Percentiles rank a stretch among this genome's conserved stretches.
Conservation (phyloP, 1,140 invertebrate species). For the Maniola jurtina region DNA sequence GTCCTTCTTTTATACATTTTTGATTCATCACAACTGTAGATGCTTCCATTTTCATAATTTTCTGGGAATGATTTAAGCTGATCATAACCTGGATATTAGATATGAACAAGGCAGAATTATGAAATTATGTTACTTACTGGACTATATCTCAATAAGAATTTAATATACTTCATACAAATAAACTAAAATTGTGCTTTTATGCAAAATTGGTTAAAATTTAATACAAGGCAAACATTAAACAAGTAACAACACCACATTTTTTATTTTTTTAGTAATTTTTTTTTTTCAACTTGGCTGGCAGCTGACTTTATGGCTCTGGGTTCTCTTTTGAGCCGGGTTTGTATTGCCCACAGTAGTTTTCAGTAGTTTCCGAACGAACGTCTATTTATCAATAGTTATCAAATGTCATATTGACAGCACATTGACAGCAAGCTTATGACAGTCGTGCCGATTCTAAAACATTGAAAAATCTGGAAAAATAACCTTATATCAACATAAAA, state of each 20-base stretch:
- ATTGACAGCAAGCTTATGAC: conserved; percentile 12
- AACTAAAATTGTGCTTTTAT: neutral
- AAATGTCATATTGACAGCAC: neutral
- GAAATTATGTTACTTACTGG: neutral
- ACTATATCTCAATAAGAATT: neutral
- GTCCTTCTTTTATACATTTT: conserved; percentile 82
- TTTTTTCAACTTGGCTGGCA: too few relatives aligned
- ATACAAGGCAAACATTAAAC: too few relatives aligned
- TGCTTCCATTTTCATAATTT: conserved; percentile 55
- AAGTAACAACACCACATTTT: too few relatives aligned
- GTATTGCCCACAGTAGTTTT: too few relatives aligned
- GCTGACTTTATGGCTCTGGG: too few relatives aligned
- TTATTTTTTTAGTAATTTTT: too few relatives aligned
- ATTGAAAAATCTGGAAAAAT: conserved; percentile 68
- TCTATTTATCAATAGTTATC: too few relatives aligned
- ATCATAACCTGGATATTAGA: neutral
- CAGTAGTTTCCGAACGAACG: neutral
- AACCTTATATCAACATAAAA: conserved; percentile 45
- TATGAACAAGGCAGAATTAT: too few relatives aligned
- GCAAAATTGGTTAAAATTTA: too few relatives aligned
- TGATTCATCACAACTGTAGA: conserved; percentile 27
- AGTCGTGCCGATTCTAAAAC: conserved; percentile 23
- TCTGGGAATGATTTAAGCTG: conserved; percentile 30
- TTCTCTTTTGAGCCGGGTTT: too few relatives aligned
- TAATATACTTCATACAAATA: neutral